Base-by-base conservation (phyloP, 92 coral and sea anemone species). In the Epizoanthus scotinus region DNA sequence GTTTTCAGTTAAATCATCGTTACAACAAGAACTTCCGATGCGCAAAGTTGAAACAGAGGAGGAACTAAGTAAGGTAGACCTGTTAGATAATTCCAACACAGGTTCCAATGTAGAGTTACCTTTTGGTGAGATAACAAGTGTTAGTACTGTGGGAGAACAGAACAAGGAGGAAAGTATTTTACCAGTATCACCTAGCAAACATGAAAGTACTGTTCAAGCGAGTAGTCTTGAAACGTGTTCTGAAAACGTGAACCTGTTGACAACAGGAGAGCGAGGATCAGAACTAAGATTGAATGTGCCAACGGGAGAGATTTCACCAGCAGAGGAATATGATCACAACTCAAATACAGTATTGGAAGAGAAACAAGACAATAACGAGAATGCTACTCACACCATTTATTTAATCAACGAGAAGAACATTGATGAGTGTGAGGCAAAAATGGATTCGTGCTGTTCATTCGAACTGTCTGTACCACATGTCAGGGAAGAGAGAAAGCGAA, bases 401-500 rank as follows among this genome's bases (percentile, higher is more conserved):
- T 53, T 14, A 24, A 75, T 19, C 24, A 34, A 57, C 2, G 0
- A 15, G 22, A 53, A 58, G 40, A 36, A 27, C 40, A 34, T 29
- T 0, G 25, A 25, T 13, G 14, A 27, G 6, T 8, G n/a, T 7
- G 17, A 73, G 17, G 59, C 3, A 10, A 31, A 19, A 14, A 54
- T 24, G 15, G 6, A 58, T 74, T 57, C 49, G 4, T 31, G 52
- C 19, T 20, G 0, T 74, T 58, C 53, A 36, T 56, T 38, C 17
- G 17, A 9, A 47, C 14, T 47, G 52, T 47, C 52, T 38, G 13
- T 40, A 40, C 28, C 81, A 5, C 15, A 34, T 36, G 13, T 18
- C 5, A 75, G 44, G 55, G 81, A 75, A 59, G 29, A 54, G 25
- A 75, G 81, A 22, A 75, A 75, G 24, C 81, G 81, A 12, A 75